phyloP scores from a whole-genome alignment of 2,888 invertebrate genomes.

The Lamproptera curius region DNA sequence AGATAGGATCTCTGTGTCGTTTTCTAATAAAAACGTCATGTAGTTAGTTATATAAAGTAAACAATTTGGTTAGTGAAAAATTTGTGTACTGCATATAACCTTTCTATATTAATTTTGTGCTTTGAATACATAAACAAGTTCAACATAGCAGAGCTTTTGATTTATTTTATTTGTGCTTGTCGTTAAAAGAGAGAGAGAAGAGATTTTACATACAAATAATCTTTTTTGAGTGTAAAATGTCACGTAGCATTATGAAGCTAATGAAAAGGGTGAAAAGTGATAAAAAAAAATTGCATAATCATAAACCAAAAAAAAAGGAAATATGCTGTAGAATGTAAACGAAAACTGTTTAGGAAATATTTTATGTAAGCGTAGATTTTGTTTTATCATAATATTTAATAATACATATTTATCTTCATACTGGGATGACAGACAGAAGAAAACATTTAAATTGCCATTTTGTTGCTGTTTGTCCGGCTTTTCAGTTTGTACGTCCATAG shows the following conservation, averaged over 20 bases:
- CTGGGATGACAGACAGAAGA: no score
- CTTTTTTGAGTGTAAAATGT: background rate
- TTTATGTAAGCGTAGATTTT: no score
- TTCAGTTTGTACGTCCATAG: no score
- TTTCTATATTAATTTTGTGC: no score
- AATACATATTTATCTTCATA: no score
- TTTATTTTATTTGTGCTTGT: background rate
- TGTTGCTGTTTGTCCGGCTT: no score
- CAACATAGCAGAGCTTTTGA: constrained; percentile 21
- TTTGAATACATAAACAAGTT: no score
- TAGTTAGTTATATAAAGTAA: constrained; percentile 11
- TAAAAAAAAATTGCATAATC: constrained; percentile 15
- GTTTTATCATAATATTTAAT: no score
- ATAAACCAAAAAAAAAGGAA: constrained; percentile 13
- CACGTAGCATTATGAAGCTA: background rate
- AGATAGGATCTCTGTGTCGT: constrained; percentile 14
- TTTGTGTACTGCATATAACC: no score
- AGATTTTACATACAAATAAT: no score
- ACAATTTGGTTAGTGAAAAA: constrained; percentile 21
- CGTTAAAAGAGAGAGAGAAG: background rate
- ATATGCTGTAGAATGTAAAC: constrained; percentile 29
- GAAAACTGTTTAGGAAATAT: constrained; percentile 31
- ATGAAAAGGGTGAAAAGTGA: constrained; percentile 5
- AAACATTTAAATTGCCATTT: no score
- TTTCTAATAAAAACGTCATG: constrained; percentile 14